Evolutionary conservation across 2,888 invertebrate genomes (phyloP), one percentile per base, ranked within the genome.

Genomic region (Watsonalla binaria): DNA sequence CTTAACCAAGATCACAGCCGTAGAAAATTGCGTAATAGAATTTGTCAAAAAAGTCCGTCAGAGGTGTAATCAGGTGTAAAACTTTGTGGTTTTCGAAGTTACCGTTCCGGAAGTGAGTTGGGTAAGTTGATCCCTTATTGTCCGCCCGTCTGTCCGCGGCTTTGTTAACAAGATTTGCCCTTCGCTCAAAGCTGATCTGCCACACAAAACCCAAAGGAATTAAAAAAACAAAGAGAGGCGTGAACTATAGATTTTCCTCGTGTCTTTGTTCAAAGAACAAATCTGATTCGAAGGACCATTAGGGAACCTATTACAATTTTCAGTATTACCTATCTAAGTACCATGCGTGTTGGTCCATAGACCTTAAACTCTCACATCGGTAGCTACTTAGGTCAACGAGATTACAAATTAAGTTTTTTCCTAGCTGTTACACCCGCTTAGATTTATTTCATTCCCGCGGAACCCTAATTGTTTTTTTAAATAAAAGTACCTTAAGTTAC

Each of bases 81-180:
- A 71, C 67, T 68, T 71, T 74, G 74, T 67, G 78, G 78, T 81
- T 81, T 78, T 74, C 70, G 66, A 68, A 77, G 66, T 70, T 65
- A 78, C 65, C 72, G 76, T 74, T 66, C 80, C 83, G 86, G 87
- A 86, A 85, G 74, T 66, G 72, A 71, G 66, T 65, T 65, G 73
- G 72, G 84, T 82, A 86, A 86, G 77, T 70, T 68, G 82, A 88
- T 83, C 77, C 72, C 67, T 66, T 68, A 75, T 78, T 76, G 78
- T 81, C 70, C 71, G 74, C 65, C 70, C 67, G 75, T 72, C 74
- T 68, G 72, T 66, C 71, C 63, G 65, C 61, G 57, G 72, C 68
- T 80, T 83, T 82, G 78, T 82, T 86, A 87, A 86, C 84, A 78
- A 87, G 88, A 87, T 87, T 82, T 76, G 71, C 74, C 66, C 70